Base-by-base conservation (phyloP, 2,113 vertebrate species). In the Microcebus ravelobensis region DNA sequence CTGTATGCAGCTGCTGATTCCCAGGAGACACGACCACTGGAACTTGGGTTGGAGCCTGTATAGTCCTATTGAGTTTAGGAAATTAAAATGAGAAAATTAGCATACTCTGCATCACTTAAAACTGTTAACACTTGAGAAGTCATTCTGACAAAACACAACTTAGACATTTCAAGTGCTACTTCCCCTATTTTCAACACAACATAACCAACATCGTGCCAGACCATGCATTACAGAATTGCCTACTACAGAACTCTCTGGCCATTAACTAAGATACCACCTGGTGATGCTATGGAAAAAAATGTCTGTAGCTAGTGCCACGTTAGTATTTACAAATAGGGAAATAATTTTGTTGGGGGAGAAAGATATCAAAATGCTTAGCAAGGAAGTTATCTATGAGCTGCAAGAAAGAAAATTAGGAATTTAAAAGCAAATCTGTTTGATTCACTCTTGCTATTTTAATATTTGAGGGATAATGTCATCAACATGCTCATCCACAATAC, bases 11-110 rank as follows among this genome's bases (percentile, higher is more conserved):
- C 97, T 98, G 98, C 94, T 98, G 99, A 97, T 97, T 98, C 90
- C 99, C 99, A 96, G 97, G 98, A 76, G 99, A 99, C 67, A 99
- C 98, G 3, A 99, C 99, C 86, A 99, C 98, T n/a, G 99, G 99
- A 91, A 99, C 98, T 91, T 99, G 99, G 73, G 98, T 34, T 86
- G 99, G 98, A 95, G 98, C 96, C 93, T 98, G 98, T 92, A 99
- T 97, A 80, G 98, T 98, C 98, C 99, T 99, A 79, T 89, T 65
- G 95, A 98, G 79, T 97, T 96, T 50, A 95, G 39, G 91, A 97
- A 98, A 98, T 27, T 95, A 95, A 87, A 93, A 1, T n/a, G 65
- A 96, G 70, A 95, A 73, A 68, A 71, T 96, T 42, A 96, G 80
- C 45, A 77, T 12, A 91, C 39, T 83, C 67, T n/a, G 34, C 15